phyloP scores from a whole-genome alignment of 2,113 vertebrate genomes.

The Anguilla japonica region DNA sequence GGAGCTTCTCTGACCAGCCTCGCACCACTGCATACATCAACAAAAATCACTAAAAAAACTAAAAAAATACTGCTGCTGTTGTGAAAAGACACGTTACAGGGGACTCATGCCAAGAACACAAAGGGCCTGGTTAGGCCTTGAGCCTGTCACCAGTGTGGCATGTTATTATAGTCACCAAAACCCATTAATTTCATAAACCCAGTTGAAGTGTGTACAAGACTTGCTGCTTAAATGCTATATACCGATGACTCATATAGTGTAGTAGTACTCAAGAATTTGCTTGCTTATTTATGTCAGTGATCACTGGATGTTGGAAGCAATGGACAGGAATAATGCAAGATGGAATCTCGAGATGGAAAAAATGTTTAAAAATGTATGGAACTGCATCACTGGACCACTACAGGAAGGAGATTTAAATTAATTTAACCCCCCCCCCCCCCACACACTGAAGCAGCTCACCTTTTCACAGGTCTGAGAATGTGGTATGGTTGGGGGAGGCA shows the following conservation, averaged over 20 bases:
- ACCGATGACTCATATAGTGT: background rate
- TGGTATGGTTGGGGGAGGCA: too few relatives aligned
- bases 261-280: background rate
- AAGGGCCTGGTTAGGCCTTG: background rate
- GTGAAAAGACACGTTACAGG: background rate
- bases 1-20: background rate
- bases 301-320: too few relatives aligned
- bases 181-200: conserved; percentile 31
- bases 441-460: conserved; percentile 45
- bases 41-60: background rate
- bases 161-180: conserved; percentile 47
- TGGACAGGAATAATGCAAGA: too few relatives aligned
- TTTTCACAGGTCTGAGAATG: too few relatives aligned
- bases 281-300: background rate
- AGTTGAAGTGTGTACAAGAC: conserved; percentile 46
- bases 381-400: conserved; percentile 12
- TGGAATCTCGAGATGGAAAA: background rate
- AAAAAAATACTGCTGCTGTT: too few relatives aligned
- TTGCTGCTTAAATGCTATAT: conserved; percentile 58
- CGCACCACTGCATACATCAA: background rate
- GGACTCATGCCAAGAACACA: background rate
- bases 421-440: conserved; percentile 30
- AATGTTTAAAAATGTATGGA: conserved; percentile 14
- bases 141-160: conserved; percentile 23
- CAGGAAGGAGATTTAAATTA: conserved; percentile 32